Evolutionary conservation across 2,797 vertebrate genomes (phyloP).

Genomic region (Enteromius mattozi): DNA sequence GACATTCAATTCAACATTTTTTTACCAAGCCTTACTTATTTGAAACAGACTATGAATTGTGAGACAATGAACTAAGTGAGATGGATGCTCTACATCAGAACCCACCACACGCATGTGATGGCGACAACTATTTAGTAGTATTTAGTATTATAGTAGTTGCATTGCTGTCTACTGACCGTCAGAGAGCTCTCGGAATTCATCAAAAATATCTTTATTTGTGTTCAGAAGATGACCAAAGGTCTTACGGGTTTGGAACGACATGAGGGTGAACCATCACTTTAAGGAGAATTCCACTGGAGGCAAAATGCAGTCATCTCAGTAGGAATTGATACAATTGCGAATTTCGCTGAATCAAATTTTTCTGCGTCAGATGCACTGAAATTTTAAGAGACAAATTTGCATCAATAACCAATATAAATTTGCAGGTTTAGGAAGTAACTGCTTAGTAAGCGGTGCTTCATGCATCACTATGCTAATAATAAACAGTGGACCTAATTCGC

Average conservation of each 20-base stretch:
- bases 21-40: too few species aligned
- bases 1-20: too few species aligned
- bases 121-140: not conserved
- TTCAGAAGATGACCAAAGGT: not conserved
- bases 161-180: not conserved
- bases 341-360: not conserved
- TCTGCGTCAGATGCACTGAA: not conserved
- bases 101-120: too few species aligned
- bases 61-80: too few species aligned
- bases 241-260: not conserved
- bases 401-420: too few species aligned
- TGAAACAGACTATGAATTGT: too few species aligned
- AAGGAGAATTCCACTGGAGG: not conserved
- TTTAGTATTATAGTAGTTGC: not conserved
- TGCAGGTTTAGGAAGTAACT: not conserved
- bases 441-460: not conserved
- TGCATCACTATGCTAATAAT: not conserved
- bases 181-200: not conserved
- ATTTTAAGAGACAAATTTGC: not conserved
- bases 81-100: too few species aligned
- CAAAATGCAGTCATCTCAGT: not conserved
- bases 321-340: not conserved
- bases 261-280: not conserved
- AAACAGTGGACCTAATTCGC: not conserved
- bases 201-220: not conserved